A percentile compares a stretch with the other conserved stretches of the same genome.
phyloP scores from a whole-genome alignment of 1,140 invertebrate species.

The Pseudomyrmex pallidus region DNA sequence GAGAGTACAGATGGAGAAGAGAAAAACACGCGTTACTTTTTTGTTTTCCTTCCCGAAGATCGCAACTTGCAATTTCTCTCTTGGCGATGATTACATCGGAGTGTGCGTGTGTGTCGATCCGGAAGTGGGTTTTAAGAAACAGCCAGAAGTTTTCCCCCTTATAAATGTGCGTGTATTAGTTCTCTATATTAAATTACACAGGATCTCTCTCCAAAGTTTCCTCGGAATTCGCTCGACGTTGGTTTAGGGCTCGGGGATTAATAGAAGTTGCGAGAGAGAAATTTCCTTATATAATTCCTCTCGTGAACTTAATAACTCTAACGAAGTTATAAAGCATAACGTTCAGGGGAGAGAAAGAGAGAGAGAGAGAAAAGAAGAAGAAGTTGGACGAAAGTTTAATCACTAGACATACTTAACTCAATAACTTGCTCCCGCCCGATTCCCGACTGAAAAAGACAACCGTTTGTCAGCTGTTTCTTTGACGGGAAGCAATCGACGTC shows the following conservation, averaged over 20 bases:
- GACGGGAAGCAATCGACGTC: background rate
- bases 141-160: no score
- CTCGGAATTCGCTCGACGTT: background rate
- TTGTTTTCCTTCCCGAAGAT: background rate
- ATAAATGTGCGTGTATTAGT: background rate
- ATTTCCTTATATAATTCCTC: slow-evolving; percentile 45
- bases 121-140: background rate
- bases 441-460: background rate
- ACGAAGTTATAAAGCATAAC: slow-evolving; percentile 20
- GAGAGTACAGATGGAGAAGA: no score
- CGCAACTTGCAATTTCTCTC: background rate
- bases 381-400: slow-evolving; percentile 25
- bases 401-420: slow-evolving; percentile 8
- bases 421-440: background rate
- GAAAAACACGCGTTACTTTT: background rate
- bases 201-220: slow-evolving; percentile 15
- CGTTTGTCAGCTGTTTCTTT: background rate
- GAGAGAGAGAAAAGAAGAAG: background rate
- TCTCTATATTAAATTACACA: background rate
- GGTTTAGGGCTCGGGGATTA: slow-evolving; percentile 21
- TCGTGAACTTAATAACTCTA: slow-evolving; percentile 21
- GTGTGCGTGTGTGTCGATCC: slow-evolving; percentile 15
- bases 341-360: background rate
- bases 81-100: background rate
- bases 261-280: slow-evolving; percentile 16